Conservation (phyloP, 1,140 invertebrate genomes). For the Mycetomoellerius zeteki region DNA sequence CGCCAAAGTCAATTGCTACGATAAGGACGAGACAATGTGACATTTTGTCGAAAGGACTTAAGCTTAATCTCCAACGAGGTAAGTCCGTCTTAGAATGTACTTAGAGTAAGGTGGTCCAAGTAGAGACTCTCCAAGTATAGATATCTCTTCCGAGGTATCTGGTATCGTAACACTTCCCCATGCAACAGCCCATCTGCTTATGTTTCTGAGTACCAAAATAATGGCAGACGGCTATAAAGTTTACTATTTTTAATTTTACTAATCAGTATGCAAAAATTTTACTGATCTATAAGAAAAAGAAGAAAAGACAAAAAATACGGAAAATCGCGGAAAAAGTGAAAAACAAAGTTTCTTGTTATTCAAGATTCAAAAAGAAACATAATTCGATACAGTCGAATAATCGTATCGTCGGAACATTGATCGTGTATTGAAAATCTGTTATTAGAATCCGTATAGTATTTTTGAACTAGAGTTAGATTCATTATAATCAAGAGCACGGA, state of each 20-base stretch:
- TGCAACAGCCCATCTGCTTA: conserved; percentile 11
- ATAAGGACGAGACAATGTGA: conserved; percentile 61
- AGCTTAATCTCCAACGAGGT: conserved; percentile 59
- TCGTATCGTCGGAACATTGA: background rate
- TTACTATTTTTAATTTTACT: conserved; percentile 38
- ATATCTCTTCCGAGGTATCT: conserved; percentile 37
- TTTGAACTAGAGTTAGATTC: background rate
- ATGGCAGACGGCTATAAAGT: background rate
- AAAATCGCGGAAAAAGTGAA: conserved; percentile 23
- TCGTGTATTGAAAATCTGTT: conserved; percentile 18
- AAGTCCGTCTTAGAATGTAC: conserved; percentile 61
- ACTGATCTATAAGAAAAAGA: conserved; percentile 34
- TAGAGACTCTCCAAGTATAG: conserved; percentile 2
- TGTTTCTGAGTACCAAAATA: background rate
- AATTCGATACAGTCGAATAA: background rate
- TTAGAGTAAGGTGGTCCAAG: conserved; percentile 45
- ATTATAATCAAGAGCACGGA: background rate
- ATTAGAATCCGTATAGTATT: background rate
- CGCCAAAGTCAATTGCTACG: conserved; percentile 57
- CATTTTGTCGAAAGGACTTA: conserved; percentile 60
- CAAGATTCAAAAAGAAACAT: background rate
- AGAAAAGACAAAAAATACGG: conserved; percentile 51
- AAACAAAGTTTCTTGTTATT: conserved; percentile 63
- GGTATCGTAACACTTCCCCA: background rate
- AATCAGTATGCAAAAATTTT: conserved; percentile 64